Evolutionary conservation across 2,113 vertebrate genomes (phyloP).

Genomic region (Terrapene triunguis): DNA sequence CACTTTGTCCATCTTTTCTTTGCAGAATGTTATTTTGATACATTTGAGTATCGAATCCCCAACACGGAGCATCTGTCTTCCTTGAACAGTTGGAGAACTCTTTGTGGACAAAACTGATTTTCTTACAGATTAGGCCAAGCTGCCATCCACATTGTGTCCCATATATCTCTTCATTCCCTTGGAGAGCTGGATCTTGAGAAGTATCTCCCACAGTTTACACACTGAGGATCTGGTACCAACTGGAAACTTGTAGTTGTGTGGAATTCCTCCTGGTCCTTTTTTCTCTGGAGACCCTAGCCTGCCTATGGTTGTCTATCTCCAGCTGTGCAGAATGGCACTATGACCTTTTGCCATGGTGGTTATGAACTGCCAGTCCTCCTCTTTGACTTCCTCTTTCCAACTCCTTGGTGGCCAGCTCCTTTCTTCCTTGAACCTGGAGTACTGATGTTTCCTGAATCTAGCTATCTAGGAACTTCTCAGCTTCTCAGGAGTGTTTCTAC

Average conservation of each 20-base stretch:
- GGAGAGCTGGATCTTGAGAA: not conserved
- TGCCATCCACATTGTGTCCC: not conserved
- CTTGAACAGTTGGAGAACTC: not conserved
- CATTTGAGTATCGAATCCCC: no score
- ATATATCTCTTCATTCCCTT: not conserved
- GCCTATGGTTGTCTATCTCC: not conserved
- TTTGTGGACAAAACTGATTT: not conserved
- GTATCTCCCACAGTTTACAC: not conserved
- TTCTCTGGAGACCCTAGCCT: not conserved
- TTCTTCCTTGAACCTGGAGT: not conserved
- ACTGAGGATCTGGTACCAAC: not conserved
- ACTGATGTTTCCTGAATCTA: not conserved
- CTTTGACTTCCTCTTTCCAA: not conserved
- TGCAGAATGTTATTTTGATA: not conserved
- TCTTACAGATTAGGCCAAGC: not conserved
- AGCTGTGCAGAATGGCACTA: not conserved
- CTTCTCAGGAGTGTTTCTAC: not conserved
- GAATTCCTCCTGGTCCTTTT: not conserved
- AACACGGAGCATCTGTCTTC: not conserved
- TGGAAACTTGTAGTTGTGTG: not conserved
- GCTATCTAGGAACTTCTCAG: not conserved
- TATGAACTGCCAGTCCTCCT: not conserved
- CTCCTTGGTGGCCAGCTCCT: not conserved
- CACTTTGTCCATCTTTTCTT: not conserved
- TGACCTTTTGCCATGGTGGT: not conserved